phyloP scores from a whole-genome alignment of 2,113 vertebrate species.

The Microcebus jonahi region DNA sequence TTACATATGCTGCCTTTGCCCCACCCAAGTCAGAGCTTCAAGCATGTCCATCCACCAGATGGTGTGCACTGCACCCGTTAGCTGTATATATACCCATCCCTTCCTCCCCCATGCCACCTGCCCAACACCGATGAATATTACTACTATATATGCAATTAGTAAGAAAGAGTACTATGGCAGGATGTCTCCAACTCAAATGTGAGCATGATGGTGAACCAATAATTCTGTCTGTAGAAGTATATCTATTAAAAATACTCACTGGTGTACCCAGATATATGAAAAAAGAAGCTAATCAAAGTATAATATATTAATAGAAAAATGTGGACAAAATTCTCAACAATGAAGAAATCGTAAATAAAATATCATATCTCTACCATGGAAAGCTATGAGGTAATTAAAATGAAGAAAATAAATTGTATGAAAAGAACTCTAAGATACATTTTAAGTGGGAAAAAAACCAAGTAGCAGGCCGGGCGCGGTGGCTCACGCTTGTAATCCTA shows the following conservation, averaged over 20 bases:
- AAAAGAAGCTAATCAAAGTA: not conserved
- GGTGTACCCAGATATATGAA: not conserved
- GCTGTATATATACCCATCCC: too few species aligned
- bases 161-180: not conserved
- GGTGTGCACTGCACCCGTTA: too few species aligned
- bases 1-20: too few species aligned
- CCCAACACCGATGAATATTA: too few species aligned
- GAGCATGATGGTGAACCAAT: not conserved
- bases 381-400: not conserved
- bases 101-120: too few species aligned
- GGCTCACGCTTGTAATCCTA: too few species aligned
- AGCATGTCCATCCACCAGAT: too few species aligned
- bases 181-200: not conserved
- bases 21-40: too few species aligned
- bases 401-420: not conserved
- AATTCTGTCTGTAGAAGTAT: not conserved
- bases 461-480: too few species aligned
- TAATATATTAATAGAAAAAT: conserved; percentile 18
- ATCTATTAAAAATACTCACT: not conserved
- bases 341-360: conserved; percentile 6
- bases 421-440: not conserved
- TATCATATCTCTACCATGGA: not conserved
- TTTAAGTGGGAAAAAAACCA: conserved; percentile 36
- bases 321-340: not conserved
- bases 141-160: too few species aligned